Evolutionary conservation across 2,888 invertebrate genomes (phyloP), one percentile per base, ranked within the genome.

Genomic region (Apoderus coryli): DNA sequence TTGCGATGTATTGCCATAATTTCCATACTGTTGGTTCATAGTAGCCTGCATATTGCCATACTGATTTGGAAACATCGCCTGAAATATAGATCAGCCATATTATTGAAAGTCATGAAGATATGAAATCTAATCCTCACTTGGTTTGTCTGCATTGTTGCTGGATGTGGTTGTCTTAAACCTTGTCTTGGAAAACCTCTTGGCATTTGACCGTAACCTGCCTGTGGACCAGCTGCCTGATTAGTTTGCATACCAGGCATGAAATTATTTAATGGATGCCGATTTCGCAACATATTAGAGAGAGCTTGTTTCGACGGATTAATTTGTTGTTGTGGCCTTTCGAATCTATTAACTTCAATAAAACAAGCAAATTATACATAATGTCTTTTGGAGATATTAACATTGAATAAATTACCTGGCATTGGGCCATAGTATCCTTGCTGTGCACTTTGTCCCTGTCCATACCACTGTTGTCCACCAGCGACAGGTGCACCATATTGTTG

Each of bases 281-380:
- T 72, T 0, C 84, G 67, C 31, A 89, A 59, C 84, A 89, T 82
- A 48, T 84, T 76, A 29, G 81, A 80, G 22, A 89, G 61, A 0
- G 88, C 88, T 52, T 82, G 84, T 49, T 89, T 88, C 4, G 80
- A 78, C 43, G 77, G 78, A 52, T 76, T 76, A 43, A 76, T 76
- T 43, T 78, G 58, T 30, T 56, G 55, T 37, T 55, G 56, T 1
- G 61, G 61, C 11, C 63, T 46, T 40, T 64, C 63, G 39, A 63
- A 64, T 34, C 63, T 52, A 39, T 59, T 61, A 10, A 61, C 59
- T 48, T 44, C 42, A 44, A 47, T 10, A 34, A 28, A 29, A 16
- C 23, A 19, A 30, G 11, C 7, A 16, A 35, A 7, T 19, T 19
- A 19, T n/a, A 19, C n/a, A 19, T n/a, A n/a, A n/a, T n/a, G n/a